Base-by-base conservation (phyloP, 53 echinoderm and acorn worm genomes). In the Arbacia lixula region DNA sequence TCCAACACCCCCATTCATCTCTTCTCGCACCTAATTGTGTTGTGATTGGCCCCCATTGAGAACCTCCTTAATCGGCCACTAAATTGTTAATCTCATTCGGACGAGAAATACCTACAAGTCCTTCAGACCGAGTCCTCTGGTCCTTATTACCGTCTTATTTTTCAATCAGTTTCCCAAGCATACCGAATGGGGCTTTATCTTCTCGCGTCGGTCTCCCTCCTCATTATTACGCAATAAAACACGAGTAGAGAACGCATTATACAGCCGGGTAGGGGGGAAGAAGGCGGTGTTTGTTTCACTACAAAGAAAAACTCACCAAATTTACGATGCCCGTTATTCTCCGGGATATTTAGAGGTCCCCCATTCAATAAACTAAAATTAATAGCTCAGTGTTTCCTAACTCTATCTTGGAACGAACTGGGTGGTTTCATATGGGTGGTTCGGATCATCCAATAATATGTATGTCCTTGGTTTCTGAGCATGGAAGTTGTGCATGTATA, bases 21-120 rank as follows among this genome's bases (percentile, higher is more conserved):
- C 66, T 21, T 4, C 69, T 77, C 60, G 58, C 78, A 77, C 78
- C 24, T 58, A 56, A 77, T 60, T 77, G 78, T 38, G 58, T 37
- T 34, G 78, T 77, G 78, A 77, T 77, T 58, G 25, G 38, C 25
- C 14, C 24, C 34, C 11, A 43, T 43, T 39, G 41, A 81, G 62
- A 46, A 49, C 16, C 31, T 64, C 32, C 34, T 26, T 81, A 64
- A 81, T 64, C 32, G 82, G 17, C 64, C 82, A 46, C 62, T 19
- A 63, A 63, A 61, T 63, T 3, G 46, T 32, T 63, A 64, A 81
- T 81, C 82, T 63, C 64, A 19, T 61, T 81, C 42, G 41, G 63
- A 63, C 64, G 65, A 81, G 32, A 81, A 63, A 63, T 57, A 60
- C 40, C 42, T 12, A 69, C 69, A 69, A 69, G 69, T 36, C 29